Evolutionary conservation across 2,113 vertebrate genomes (phyloP), one percentile per base, ranked within the genome.

Genomic region (Pycnonotus jocosus): DNA sequence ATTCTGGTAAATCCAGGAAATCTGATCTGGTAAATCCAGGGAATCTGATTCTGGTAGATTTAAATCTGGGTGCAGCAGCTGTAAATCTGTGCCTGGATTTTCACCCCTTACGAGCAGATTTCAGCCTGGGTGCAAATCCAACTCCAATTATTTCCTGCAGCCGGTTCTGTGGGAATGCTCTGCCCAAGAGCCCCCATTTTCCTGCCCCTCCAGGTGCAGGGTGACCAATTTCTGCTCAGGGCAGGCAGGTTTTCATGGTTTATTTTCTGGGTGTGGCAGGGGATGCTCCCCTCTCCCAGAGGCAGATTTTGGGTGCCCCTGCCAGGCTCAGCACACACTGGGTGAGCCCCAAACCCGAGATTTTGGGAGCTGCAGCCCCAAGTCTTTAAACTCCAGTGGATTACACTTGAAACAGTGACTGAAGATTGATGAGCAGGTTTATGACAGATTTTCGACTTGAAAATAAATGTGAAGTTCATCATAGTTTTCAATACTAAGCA

Each of bases 391-490:
- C 65, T 4, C 6, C 96, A 81, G 95, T 73, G 93, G 96, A 96
- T 97, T 95, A 97, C 78, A 95, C 86, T 89, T 92, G 96, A 98
- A 98, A 98, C 96, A 95, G 90, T 97, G 97, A 97, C 97, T 94
- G 96, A 94, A 97, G 97, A 95, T 72, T 97, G 98, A 98, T 95
- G 97, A 97, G 95, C 93, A 82, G 96, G 96, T 98, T 97, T 97
- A 81, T 95, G 98, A 97, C 95, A 97, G 97, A 96, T 97, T 97
- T 98, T 95, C 65, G 37, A 95, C 97, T 98, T 97, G 97, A 98
- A 98, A 98, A 97, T 97, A 97, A 98, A 97, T 97, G 98, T 97
- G 97, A 97, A 98, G 97, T 98, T 98, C 98, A 97, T 97, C 97
- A 97, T 96, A 98, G 97, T 97, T 98, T 98, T 98, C 97, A 95